Base-by-base conservation (phyloP, 2,888 invertebrate species). In the Pristionchus arcanus region DNA sequence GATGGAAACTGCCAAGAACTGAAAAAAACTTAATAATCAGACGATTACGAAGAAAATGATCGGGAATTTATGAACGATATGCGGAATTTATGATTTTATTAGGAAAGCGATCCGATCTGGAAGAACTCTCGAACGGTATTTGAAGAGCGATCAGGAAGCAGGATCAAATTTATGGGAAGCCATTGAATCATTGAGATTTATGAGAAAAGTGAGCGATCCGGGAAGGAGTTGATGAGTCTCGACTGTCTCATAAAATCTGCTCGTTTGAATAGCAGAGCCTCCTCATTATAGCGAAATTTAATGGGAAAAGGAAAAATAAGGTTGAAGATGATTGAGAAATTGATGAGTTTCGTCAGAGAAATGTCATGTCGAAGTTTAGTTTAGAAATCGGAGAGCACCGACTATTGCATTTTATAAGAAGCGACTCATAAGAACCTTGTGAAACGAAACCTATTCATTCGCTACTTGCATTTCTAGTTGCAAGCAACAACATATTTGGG, bases 111-210 rank as follows among this genome's bases (percentile, higher is more conserved):
- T n/a, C n/a, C n/a, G n/a, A n/a, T n/a, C n/a, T n/a, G n/a, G n/a
- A n/a, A n/a, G 42, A 9, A 42, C 42, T 5, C 42, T 42, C 42
- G 42, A 49, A 49, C 42, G 42, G 42, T 49, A 49, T 49, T 49
- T 49, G 42, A 49, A 9, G 42, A 49, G 42, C 42, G 42, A 49
- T 49, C 42, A 49, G 42, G 42, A 49, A 49, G 42, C 42, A 13
- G 42, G 42, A 49, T n/a, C n/a, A 34, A 34, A 77, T 77, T 77
- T 42, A 77, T 77, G 74, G 31, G 42, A 74, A 74, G 74, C 42
- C 31, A 77, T 77, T 42, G 42, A 42, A 31, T 9, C 34, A 0
- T 16, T 5, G 74, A 42, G 37, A 77, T 77, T 77, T 77, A 77
- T 77, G 74, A 42, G 25, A 21, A 31, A 19, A n/a, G 31, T 68